These are phyloP conservation scores for Gastrophryne carolinensis DNA, from an alignment of 2,797 vertebrate species.

Conservation along the genomic window DNA sequence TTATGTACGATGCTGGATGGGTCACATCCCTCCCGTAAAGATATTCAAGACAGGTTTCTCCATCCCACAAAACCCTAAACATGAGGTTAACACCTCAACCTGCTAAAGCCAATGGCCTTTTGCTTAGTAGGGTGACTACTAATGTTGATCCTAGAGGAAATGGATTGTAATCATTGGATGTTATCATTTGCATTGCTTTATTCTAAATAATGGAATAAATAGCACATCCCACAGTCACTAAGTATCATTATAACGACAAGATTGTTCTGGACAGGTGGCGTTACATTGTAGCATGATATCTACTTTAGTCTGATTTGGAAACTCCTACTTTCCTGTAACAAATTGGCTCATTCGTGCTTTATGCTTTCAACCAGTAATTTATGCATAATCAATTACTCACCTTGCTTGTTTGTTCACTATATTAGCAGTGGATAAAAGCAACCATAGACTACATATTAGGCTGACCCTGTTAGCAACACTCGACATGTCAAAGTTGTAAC, in stretches of 20 bases:
- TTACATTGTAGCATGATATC: background rate
- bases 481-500: conserved; percentile 12
- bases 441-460: background rate
- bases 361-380: background rate
- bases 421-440: conserved; percentile 26
- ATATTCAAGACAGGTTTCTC: too few relatives aligned
- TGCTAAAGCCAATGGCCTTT: background rate
- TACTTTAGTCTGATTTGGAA: background rate
- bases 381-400: conserved; percentile 4
- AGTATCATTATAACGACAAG: background rate
- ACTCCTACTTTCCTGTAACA: background rate
- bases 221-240: background rate
- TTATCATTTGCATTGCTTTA: background rate
- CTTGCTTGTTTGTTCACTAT: conserved; percentile 14
- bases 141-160: background rate
- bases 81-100: too few relatives aligned
- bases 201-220: background rate
- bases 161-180: background rate
- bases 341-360: background rate
- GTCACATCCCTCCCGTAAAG: too few relatives aligned
- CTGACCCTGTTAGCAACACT: conserved; percentile 34
- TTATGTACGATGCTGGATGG: too few relatives aligned
- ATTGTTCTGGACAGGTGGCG: background rate
- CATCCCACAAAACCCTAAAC: too few relatives aligned
- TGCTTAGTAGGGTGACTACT: background rate